A percentile compares a stretch with the other conserved stretches of the same genome.
phyloP scores from a whole-genome alignment of 2,797 vertebrate species.

The Catamblyrhynchus diadema region DNA sequence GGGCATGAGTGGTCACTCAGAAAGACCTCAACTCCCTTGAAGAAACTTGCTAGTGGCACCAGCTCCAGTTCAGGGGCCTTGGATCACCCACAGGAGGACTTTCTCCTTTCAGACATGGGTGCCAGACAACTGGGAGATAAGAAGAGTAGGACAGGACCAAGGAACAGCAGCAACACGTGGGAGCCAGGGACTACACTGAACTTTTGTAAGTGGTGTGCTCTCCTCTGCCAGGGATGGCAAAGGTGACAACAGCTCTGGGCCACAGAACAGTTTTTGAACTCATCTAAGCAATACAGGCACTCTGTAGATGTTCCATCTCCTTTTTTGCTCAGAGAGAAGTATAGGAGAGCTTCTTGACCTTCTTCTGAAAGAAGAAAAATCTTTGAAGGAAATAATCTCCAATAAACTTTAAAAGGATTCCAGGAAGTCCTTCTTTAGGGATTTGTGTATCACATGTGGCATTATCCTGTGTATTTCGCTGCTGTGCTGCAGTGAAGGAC shows the following conservation, averaged over 20 bases:
- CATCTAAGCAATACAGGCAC: background rate
- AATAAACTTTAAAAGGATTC: constrained; percentile 18
- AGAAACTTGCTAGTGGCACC: background rate
- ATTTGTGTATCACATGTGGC: background rate
- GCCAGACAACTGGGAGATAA: background rate
- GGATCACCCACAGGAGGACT: background rate
- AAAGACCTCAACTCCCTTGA: background rate
- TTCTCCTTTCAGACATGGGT: background rate
- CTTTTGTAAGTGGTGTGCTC: background rate
- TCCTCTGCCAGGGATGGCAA: background rate
- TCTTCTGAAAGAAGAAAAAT: background rate
- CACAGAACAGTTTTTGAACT: background rate
- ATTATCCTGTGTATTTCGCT: background rate
- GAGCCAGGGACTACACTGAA: background rate
- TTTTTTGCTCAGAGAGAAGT: background rate
- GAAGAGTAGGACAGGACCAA: background rate
- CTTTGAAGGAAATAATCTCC: constrained; percentile 33
- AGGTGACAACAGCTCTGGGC: background rate
- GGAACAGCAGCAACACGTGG: background rate
- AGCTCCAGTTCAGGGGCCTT: background rate
- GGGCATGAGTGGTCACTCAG: background rate
- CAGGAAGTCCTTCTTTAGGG: constrained; percentile 1
- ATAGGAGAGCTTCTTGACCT: background rate
- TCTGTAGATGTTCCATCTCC: background rate
- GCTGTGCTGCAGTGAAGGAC: background rate